Percentiles rank a stretch among this genome's conserved stretches.
phyloP scores from a whole-genome alignment of 1,140 invertebrate genomes.

The Spodoptera litura region DNA sequence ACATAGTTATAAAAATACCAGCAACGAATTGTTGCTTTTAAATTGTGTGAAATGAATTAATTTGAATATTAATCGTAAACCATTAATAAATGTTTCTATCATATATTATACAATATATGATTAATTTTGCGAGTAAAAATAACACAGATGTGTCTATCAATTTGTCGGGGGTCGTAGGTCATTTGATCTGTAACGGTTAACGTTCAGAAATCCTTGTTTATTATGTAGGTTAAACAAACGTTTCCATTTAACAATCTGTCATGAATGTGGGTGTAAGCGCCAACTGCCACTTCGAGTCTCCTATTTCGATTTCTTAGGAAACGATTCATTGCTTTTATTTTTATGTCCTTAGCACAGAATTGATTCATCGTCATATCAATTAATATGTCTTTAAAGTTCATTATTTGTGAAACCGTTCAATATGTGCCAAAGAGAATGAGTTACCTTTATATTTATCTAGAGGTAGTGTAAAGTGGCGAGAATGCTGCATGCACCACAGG shows the following conservation, averaged over 20 bases:
- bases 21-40: background rate
- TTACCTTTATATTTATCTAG: background rate
- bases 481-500: conserved; percentile 52
- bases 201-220: background rate
- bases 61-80: too few relatives aligned
- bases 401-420: background rate
- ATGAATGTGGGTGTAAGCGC: conserved; percentile 36
- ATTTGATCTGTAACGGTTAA: background rate
- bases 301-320: conserved; percentile 21
- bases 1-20: conserved; percentile 13
- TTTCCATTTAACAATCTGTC: conserved; percentile 25
- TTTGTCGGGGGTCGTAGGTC: background rate
- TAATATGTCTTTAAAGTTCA: too few relatives aligned
- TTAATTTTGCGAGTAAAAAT: too few relatives aligned
- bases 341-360: conserved; percentile 2
- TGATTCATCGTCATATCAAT: background rate
- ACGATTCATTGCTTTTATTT: conserved; percentile 28
- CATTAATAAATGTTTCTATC: too few relatives aligned
- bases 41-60: too few relatives aligned
- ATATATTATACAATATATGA: too few relatives aligned
- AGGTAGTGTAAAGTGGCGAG: conserved; percentile 28
- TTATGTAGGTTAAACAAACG: conserved; percentile 20
- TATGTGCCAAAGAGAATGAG: background rate
- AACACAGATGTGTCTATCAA: background rate
- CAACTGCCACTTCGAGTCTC: conserved; percentile 10